A percentile compares a stretch with the other conserved stretches of the same genome.
phyloP scores from a whole-genome alignment of 2,888 invertebrate species.

The Cacoxenus indagator region DNA sequence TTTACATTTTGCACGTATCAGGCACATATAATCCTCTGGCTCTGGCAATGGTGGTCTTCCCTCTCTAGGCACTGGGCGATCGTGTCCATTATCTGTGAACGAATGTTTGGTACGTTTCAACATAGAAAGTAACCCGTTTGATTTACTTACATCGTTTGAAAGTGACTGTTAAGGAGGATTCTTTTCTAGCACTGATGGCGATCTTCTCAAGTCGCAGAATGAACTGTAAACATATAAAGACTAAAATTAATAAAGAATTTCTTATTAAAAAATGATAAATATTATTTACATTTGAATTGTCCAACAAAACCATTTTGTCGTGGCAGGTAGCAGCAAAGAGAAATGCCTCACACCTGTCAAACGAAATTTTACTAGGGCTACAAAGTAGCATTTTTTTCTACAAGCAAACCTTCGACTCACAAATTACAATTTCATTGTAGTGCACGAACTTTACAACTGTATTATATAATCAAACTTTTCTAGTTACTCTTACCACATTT shows the following conservation, averaged over 20 bases:
- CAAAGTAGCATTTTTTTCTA: too few relatives aligned
- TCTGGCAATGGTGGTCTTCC: constrained; percentile 76
- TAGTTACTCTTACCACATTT: too few relatives aligned
- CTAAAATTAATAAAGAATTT: neutral
- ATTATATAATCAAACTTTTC: too few relatives aligned
- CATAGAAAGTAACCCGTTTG: constrained; percentile 5
- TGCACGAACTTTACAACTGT: too few relatives aligned
- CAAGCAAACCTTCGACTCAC: too few relatives aligned
- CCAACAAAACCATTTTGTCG: constrained; percentile 70
- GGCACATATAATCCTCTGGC: constrained; percentile 82
- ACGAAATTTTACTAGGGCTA: too few relatives aligned
- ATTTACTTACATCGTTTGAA: constrained; percentile 91
- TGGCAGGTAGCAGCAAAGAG: constrained; percentile 8
- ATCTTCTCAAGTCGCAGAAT: constrained; percentile 71
- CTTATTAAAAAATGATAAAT: constrained; percentile 12
- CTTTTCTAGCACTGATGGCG: constrained; percentile 85
- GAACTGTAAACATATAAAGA: too few relatives aligned
- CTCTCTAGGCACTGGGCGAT: constrained; percentile 80
- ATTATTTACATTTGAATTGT: constrained; percentile 68
- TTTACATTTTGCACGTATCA: constrained; percentile 86
- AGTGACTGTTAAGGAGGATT: constrained; percentile 87
- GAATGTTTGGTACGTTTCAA: constrained; percentile 28
- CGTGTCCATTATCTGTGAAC: constrained; percentile 82
- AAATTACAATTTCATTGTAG: too few relatives aligned
- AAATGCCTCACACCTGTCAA: constrained; percentile 3